Conservation (phyloP, 2,888 invertebrate genomes). For the Abscondita cerata region DNA sequence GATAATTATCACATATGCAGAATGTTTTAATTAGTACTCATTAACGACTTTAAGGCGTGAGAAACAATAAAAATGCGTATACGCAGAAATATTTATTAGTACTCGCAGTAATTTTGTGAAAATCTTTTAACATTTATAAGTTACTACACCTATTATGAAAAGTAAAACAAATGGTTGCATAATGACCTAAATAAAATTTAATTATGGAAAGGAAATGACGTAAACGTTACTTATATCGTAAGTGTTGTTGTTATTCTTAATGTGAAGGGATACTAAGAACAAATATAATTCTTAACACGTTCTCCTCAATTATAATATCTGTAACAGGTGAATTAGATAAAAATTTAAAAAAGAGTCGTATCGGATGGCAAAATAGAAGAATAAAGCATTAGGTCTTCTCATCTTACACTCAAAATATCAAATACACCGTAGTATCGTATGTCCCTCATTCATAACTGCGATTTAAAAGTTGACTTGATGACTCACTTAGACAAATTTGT, state of each 20-base stretch:
- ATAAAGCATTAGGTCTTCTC: constrained; percentile 34
- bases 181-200: constrained; percentile 2
- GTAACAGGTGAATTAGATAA: constrained; percentile 12
- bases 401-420: constrained; percentile 41
- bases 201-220: constrained; percentile 11
- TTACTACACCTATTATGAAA: too few species aligned
- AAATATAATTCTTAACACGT: background rate
- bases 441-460: constrained; percentile 42
- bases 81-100: too few species aligned
- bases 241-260: background rate
- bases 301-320: background rate
- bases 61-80: constrained; percentile 23
- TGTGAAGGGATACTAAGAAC: too few species aligned
- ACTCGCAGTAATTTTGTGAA: too few species aligned
- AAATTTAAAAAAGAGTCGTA: constrained; percentile 17
- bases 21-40: constrained; percentile 34
- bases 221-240: constrained; percentile 6
- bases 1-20: constrained; percentile 32
- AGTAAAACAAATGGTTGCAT: constrained; percentile 5
- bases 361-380: constrained; percentile 19
- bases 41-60: constrained; percentile 36
- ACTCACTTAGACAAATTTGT: constrained; percentile 38
- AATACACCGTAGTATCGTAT: constrained; percentile 36
- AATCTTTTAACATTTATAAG: too few species aligned
- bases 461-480: constrained; percentile 38